A percentile compares a stretch with the other conserved stretches of the same genome.
phyloP scores from a whole-genome alignment of 2,113 vertebrate species.

The Calyptommatus sinebrachiatus region DNA sequence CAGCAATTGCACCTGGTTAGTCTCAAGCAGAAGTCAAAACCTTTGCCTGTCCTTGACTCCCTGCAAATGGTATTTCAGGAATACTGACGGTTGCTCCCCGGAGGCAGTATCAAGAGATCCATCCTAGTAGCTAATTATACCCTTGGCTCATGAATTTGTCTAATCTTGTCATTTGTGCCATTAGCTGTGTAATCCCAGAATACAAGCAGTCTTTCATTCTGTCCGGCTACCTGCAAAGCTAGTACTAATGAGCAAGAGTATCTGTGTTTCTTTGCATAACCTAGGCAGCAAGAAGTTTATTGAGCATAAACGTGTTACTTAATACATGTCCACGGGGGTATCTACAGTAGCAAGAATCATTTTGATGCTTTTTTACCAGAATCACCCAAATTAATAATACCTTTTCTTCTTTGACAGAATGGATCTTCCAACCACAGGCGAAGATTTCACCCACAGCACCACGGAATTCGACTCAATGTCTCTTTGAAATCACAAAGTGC shows the following conservation, averaged over 20 bases:
- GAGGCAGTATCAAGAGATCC: too few species aligned
- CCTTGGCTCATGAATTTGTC: too few species aligned
- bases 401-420: slow-evolving; percentile 64
- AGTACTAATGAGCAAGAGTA: not conserved
- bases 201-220: not conserved
- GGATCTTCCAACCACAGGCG: slow-evolving; percentile 71
- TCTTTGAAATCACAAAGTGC: slow-evolving; percentile 63
- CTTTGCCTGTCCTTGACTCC: too few species aligned
- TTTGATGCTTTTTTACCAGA: not conserved
- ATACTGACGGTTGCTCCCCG: too few species aligned
- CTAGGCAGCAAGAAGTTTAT: not conserved
- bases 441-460: slow-evolving; percentile 74
- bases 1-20: too few species aligned
- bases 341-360: not conserved
- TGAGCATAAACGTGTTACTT: not conserved
- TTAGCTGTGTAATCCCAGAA: not conserved
- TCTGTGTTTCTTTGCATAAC: not conserved
- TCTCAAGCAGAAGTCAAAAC: too few species aligned
- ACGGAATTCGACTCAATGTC: slow-evolving; percentile 63
- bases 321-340: not conserved
- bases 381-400: not conserved
- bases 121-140: too few species aligned
- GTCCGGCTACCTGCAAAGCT: not conserved
- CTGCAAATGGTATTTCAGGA: too few species aligned
- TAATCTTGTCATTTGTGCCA: not conserved